Percentiles rank a stretch among this genome's conserved stretches.
Evolutionary conservation across 2,888 invertebrate species (phyloP).

Genomic region (Anorthoa munda): DNA sequence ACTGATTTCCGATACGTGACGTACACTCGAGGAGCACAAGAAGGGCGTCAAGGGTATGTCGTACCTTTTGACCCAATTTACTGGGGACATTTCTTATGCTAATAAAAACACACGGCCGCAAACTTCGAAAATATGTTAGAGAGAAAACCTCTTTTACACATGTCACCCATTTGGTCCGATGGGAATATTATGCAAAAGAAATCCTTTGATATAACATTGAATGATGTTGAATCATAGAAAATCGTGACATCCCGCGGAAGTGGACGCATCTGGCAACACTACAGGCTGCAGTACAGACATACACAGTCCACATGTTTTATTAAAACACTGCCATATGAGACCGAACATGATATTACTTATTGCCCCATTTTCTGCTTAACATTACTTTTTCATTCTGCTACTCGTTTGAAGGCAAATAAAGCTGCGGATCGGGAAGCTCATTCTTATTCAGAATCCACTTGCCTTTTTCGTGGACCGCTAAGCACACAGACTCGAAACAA

Average conservation of each 20-base stretch:
- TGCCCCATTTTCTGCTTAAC: slow-evolving; percentile 49
- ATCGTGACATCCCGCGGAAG: slow-evolving; percentile 64
- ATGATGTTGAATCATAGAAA: slow-evolving; percentile 66
- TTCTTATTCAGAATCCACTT: slow-evolving; percentile 51
- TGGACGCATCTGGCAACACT: slow-evolving; percentile 60
- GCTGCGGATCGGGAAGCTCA: slow-evolving; percentile 40
- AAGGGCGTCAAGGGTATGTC: slow-evolving; percentile 57
- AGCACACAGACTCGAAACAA: slow-evolving; percentile 47
- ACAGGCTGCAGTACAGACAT: slow-evolving; percentile 41
- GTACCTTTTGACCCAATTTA: slow-evolving; percentile 65
- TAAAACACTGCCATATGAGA: slow-evolving; percentile 66
- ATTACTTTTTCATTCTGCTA: slow-evolving; percentile 49
- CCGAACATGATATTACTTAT: slow-evolving; percentile 55
- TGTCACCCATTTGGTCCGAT: slow-evolving; percentile 42
- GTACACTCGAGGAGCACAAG: slow-evolving; percentile 50
- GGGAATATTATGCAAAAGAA: slow-evolving; percentile 63
- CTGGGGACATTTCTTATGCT: slow-evolving; percentile 61
- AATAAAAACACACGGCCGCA: slow-evolving; percentile 52
- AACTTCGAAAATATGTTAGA: slow-evolving; percentile 51
- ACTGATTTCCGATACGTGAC: slow-evolving; percentile 64
- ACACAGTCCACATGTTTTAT: slow-evolving; percentile 60
- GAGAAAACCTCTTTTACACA: slow-evolving; percentile 36
- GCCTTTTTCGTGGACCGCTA: slow-evolving; percentile 40
- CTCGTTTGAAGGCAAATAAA: slow-evolving; percentile 45
- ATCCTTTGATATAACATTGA: slow-evolving; percentile 59